Evolutionary conservation across 1,140 invertebrate species (phyloP).

Genomic region (Branchinecta lynchi): DNA sequence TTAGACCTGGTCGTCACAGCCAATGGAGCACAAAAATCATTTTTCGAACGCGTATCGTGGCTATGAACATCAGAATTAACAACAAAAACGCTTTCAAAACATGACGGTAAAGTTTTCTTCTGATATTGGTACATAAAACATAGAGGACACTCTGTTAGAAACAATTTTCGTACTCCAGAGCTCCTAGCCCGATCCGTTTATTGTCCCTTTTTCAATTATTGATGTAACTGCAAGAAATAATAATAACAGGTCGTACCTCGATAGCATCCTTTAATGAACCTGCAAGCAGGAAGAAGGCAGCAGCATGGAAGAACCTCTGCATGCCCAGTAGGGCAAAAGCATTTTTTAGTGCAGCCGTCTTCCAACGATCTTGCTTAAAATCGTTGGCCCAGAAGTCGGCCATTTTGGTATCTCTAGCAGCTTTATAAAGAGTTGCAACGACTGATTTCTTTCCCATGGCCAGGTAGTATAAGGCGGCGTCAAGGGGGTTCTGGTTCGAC

Average conservation of each 20-base stretch:
- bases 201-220: too few relatives aligned
- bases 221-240: constrained; percentile 10
- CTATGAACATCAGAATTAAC: too few relatives aligned
- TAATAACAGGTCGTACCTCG: constrained; percentile 43
- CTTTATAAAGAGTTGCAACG: constrained; percentile 35
- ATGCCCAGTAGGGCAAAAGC: constrained; percentile 89
- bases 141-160: too few relatives aligned
- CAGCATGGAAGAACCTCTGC: constrained; percentile 84
- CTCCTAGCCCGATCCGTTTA: too few relatives aligned
- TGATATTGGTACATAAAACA: too few relatives aligned
- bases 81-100: too few relatives aligned
- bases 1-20: too few relatives aligned
- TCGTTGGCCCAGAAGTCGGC: constrained; percentile 88
- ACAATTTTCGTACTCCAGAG: too few relatives aligned
- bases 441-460: constrained; percentile 97
- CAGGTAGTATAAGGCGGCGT: constrained; percentile 92
- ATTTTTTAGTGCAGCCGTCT: constrained; percentile 93
- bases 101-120: too few relatives aligned
- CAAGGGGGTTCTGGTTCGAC: constrained; percentile 78
- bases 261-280: constrained; percentile 86
- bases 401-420: constrained; percentile 71
- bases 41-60: too few relatives aligned
- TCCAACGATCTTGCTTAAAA: constrained; percentile 80
- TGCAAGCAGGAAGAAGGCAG: constrained; percentile 86
- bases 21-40: too few relatives aligned